These are phyloP conservation scores for Drosophila paracracens DNA, from an alignment of 2,888 invertebrate genomes.

Conservation along the genomic window DNA sequence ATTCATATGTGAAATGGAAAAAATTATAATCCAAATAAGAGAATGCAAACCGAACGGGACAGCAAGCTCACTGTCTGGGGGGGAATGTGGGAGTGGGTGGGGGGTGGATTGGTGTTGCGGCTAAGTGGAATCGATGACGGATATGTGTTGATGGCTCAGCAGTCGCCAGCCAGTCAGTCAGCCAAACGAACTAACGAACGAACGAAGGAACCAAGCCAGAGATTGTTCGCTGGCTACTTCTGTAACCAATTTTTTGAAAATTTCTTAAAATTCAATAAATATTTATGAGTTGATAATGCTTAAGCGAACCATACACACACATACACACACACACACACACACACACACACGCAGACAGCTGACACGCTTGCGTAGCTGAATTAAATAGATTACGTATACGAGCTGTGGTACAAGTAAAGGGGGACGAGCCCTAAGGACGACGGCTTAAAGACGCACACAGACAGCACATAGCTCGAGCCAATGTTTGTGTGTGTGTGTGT, in stretches of 20 bases:
- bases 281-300: conserved; percentile 83
- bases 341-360: conserved; percentile 34
- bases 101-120: not conserved
- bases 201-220: conserved; percentile 14
- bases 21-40: conserved; percentile 82
- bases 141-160: conserved; percentile 66
- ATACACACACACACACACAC: conserved; percentile 10
- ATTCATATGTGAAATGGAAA: conserved; percentile 83
- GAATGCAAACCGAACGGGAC: conserved; percentile 63
- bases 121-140: conserved; percentile 72
- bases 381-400: conserved; percentile 75
- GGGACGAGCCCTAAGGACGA: not conserved
- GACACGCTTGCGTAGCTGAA: conserved; percentile 70
- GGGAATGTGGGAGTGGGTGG: not conserved
- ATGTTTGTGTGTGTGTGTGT: not conserved
- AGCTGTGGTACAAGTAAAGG: conserved; percentile 20
- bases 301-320: conserved; percentile 40
- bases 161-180: conserved; percentile 39
- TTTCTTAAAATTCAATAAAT: conserved; percentile 84
- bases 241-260: conserved; percentile 70
- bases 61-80: not conserved
- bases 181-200: conserved; percentile 5
- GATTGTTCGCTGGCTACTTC: conserved; percentile 46
- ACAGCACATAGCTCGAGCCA: not conserved
- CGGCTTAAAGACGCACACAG: conserved; percentile 6